Percentiles rank a stretch among this genome's conserved stretches.
Evolutionary conservation across 2,113 vertebrate genomes (phyloP).

Genomic region (Neogobius melanostomus): DNA sequence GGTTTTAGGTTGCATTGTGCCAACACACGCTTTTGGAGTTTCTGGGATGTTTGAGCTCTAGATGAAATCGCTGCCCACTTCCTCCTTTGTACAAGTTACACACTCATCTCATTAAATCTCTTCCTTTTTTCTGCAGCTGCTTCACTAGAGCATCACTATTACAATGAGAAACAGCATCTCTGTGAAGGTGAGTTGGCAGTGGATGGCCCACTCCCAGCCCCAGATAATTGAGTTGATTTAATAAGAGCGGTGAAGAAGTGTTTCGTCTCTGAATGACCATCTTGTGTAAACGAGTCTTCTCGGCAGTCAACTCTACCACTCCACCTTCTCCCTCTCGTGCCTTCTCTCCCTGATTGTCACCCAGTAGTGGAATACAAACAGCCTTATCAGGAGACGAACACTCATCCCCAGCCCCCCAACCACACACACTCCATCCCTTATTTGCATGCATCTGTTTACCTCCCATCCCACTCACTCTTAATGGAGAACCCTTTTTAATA

Average conservation of each 20-base stretch:
- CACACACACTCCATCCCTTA: conserved; percentile 31
- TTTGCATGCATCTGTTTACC: conserved; percentile 79
- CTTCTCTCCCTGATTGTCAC: conserved; percentile 43
- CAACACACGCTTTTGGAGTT: conserved; percentile 35
- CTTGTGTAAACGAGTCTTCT: conserved; percentile 46
- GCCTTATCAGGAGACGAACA: conserved; percentile 81
- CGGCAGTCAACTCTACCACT: conserved; percentile 51
- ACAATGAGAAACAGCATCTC: conserved; percentile 85
- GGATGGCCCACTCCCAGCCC: not conserved
- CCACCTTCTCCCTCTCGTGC: conserved; percentile 26
- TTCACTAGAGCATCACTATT: conserved; percentile 77
- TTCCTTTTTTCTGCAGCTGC: conserved; percentile 55
- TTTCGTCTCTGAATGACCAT: conserved; percentile 42
- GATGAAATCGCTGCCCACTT: conserved; percentile 62
- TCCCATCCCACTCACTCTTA: conserved; percentile 60
- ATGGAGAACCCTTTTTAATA: conserved; percentile 68
- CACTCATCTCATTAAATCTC: conserved; percentile 7
- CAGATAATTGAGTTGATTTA: not conserved
- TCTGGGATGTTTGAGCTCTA: conserved; percentile 68
- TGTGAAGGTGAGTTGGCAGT: conserved; percentile 80
- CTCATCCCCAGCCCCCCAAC: conserved; percentile 50
- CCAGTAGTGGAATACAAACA: conserved; percentile 75
- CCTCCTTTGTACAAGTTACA: conserved; percentile 13
- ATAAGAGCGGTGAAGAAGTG: not conserved
- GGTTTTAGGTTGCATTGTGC: conserved; percentile 58